These are phyloP conservation scores for Phoeniculus purpureus DNA, from an alignment of 2,797 vertebrate species.

Conservation along the genomic window DNA sequence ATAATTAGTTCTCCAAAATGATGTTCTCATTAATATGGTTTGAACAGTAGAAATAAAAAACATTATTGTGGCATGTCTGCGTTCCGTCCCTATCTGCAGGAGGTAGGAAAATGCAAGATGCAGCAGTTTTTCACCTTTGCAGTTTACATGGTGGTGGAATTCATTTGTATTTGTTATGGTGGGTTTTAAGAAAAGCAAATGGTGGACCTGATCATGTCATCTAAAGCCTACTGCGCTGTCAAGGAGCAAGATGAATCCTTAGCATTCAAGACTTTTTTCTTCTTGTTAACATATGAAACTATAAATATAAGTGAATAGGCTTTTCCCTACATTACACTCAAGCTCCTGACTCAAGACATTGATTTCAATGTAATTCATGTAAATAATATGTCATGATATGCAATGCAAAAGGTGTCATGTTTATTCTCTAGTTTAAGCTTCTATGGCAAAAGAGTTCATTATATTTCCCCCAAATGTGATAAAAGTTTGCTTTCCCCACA, in stretches of 20 bases:
- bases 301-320: slow-evolving; percentile 5
- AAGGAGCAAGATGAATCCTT: neutral
- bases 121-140: slow-evolving; percentile 71
- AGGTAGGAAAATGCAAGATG: slow-evolving; percentile 72
- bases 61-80: slow-evolving; percentile 89
- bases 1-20: slow-evolving; percentile 99
- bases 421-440: slow-evolving; percentile 24
- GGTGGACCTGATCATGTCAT: neutral
- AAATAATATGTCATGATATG: slow-evolving; percentile 51
- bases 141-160: slow-evolving; percentile 11
- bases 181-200: slow-evolving; percentile 16
- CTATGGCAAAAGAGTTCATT: neutral
- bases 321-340: slow-evolving; percentile 3
- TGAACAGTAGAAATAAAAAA: slow-evolving; percentile 86
- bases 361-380: slow-evolving; percentile 27
- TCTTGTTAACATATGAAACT: neutral
- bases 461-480: neutral
- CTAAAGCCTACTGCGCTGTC: neutral
- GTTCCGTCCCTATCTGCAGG: slow-evolving; percentile 78
- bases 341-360: slow-evolving; percentile 11
- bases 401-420: neutral
- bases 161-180: slow-evolving; percentile 59
- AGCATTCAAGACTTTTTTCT: neutral
- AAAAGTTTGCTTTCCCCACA: neutral
- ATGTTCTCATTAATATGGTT: slow-evolving; percentile 98